Evolutionary conservation across 2,113 vertebrate genomes (phyloP).

Genomic region (Ageneiosus marmoratus): DNA sequence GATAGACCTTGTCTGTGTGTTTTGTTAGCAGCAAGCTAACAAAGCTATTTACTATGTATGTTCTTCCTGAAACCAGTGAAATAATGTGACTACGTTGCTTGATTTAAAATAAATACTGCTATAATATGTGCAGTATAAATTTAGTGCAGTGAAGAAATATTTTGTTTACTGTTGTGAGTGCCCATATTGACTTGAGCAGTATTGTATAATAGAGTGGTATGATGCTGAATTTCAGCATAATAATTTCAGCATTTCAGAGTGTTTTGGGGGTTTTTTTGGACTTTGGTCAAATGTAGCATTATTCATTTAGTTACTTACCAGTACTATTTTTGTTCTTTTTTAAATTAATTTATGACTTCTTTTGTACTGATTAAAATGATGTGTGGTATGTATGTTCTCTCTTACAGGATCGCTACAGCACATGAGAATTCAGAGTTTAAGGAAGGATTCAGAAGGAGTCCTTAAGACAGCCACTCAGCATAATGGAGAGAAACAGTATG

Average conservation of each 20-base stretch:
- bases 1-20: neutral
- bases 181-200: neutral
- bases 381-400: neutral
- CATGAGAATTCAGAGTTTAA: constrained; percentile 57
- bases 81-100: neutral
- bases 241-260: no score
- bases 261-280: neutral
- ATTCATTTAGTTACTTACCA: neutral
- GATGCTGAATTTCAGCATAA: neutral
- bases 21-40: neutral
- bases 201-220: neutral
- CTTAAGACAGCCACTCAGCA: neutral
- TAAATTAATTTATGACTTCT: neutral
- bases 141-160: neutral
- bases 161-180: neutral
- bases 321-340: neutral
- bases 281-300: neutral
- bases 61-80: neutral
- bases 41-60: neutral
- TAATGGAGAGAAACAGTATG: neutral
- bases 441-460: neutral
- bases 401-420: constrained; percentile 73
- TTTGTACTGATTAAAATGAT: neutral
- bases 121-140: neutral
- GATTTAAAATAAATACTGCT: neutral